These are phyloP conservation scores for Megaceryle maxima DNA, from an alignment of 2,113 vertebrate genomes.

Conservation along the genomic window DNA sequence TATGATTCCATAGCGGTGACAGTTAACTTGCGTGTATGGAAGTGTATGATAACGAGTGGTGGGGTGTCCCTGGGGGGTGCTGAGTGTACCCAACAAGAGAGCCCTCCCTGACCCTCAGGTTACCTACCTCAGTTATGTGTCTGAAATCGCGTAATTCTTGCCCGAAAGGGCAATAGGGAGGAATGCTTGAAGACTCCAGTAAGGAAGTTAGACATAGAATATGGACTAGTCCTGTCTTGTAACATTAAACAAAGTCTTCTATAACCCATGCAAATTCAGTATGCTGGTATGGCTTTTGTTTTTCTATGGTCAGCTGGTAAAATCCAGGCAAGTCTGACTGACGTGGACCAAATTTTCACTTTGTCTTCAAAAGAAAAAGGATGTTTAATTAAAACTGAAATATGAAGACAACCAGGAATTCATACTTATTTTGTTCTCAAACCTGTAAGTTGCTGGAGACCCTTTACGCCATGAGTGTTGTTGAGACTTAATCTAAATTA, in stretches of 20 bases:
- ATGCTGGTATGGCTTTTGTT: not conserved
- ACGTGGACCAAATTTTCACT: not conserved
- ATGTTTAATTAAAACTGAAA: not conserved
- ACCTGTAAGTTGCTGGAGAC: fast-evolving
- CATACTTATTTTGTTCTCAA: not conserved
- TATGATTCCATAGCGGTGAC: not conserved
- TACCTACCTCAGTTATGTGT: not conserved
- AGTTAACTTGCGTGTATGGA: fast-evolving
- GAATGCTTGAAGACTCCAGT: not conserved
- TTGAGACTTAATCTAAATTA: not conserved
- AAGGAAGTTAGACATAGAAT: not conserved
- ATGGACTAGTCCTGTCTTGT: not conserved
- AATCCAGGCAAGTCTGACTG: not conserved
- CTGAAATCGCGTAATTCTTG: not conserved
- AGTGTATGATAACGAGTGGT: not conserved
- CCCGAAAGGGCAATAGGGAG: not conserved
- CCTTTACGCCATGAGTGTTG: not conserved
- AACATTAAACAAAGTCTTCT: not conserved
- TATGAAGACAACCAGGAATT: not conserved
- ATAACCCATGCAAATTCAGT: not conserved
- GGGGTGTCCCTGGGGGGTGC: not conserved
- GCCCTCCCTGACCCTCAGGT: not conserved
- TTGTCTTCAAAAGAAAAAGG: not conserved
- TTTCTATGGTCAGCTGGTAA: not conserved
- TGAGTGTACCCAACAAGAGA: fast-evolving